Evolutionary conservation across 2,888 invertebrate species (phyloP), one percentile per base, ranked within the genome.

Genomic region (Raillietiella orientalis): DNA sequence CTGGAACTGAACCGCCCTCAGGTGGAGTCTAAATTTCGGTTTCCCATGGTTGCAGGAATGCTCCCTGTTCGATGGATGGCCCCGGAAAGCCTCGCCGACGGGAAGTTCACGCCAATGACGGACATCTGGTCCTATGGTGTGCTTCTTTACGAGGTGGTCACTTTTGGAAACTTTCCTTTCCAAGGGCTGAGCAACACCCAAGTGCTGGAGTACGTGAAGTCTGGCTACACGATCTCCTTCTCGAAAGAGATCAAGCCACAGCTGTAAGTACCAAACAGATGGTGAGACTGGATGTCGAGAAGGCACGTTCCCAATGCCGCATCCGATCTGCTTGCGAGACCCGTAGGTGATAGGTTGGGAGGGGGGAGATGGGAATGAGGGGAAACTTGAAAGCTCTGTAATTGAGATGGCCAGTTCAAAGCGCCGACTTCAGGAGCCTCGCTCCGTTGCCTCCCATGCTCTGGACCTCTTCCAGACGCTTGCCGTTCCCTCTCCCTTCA

Each of bases 31-130:
- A n/a, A n/a, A n/a, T n/a, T n/a, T n/a, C n/a, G n/a, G n/a, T n/a
- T n/a, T n/a, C n/a, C n/a, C n/a, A n/a, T n/a, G n/a, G n/a, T n/a
- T n/a, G 6, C 34, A 58, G 59, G 58, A 14, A 66, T 72, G 65
- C 47, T 77, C 34, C 77, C 77, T 0, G 74, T 79, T 5, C 55
- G 77, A 31, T 82, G 82, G 79, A 79, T 82, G 79, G 65, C 79
- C 2, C 79, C 79, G 1, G 82, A 82, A 48, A 67, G 70, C 35
- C 49, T 82, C 10, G 62, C 59, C 3, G 52, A 67, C 14, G 79
- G 79, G 8, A 55, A 72, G 28, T 82, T 77, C 45, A 71, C 74
- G 2, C 59, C 71, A 12, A 62, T 66, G 19, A 72, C 77, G 0
- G 82, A 84, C 46, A 63, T 82, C 10, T 84, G 79, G 79, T 66